phyloP scores from a whole-genome alignment of 2,113 vertebrate genomes.

The Strigops habroptila region DNA sequence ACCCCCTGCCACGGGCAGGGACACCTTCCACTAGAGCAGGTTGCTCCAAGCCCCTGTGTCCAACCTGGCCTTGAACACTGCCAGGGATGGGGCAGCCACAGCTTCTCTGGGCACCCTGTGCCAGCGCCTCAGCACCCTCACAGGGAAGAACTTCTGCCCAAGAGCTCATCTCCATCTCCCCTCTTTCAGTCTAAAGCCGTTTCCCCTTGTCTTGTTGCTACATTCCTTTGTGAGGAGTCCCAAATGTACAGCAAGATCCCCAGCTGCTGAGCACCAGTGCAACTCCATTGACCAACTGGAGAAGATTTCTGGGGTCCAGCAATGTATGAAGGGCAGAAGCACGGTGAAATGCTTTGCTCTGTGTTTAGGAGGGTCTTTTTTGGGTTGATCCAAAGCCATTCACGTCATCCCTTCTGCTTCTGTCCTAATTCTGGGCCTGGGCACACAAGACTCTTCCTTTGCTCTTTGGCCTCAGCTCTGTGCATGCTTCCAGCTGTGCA shows the following conservation, averaged over 20 bases:
- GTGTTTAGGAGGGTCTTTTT: not conserved
- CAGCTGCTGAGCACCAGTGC: not conserved
- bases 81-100: not conserved
- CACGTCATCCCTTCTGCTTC: not conserved
- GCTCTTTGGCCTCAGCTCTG: not conserved
- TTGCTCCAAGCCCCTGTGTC: not conserved
- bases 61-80: not conserved
- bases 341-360: not conserved
- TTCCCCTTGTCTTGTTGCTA: not conserved
- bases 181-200: not conserved
- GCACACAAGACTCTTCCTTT: not conserved
- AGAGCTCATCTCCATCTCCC: not conserved
- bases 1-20: not conserved
- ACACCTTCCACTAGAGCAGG: not conserved
- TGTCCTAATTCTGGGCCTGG: not conserved
- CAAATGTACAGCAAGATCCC: not conserved
- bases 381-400: not conserved
- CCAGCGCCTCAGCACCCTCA: not conserved
- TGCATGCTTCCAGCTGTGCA: not conserved
- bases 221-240: not conserved
- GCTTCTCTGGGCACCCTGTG: not conserved
- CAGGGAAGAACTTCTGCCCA: accelerated
- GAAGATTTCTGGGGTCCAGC: not conserved
- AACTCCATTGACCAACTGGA: not conserved
- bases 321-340: not conserved